Base-by-base conservation (phyloP, 1,140 invertebrate genomes). In the Ostrea edulis region DNA sequence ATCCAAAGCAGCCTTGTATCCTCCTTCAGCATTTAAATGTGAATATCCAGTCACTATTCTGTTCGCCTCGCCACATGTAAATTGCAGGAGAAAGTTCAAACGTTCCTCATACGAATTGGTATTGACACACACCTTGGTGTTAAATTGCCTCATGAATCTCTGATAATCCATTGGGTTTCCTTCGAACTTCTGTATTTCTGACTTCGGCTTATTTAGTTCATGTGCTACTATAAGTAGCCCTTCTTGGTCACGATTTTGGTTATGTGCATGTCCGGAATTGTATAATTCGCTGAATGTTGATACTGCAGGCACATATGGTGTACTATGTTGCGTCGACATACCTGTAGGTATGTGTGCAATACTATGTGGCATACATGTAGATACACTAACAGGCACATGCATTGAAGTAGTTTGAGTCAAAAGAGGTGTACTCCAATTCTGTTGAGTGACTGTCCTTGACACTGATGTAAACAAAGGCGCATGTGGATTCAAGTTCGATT, bases 51-150 rank as follows among this genome's bases (percentile, higher is more conserved):
- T 17, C 11, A 89, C 84, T 25, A 90, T 90, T 62, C n/a, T 65
- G 65, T 90, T 85, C 8, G 88, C 82, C 44, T 89, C 86, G 51
- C 77, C 86, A 20, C 65, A 25, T 8, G 90, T 90, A 44, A 88
- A 90, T 81, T 89, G 88, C 68, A 85, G 35, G 35, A 90, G 71
- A 81, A 62, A 89, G n/a, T n/a, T n/a, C n/a, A n/a, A n/a, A n/a
- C n/a, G n/a, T n/a, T n/a, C n/a, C n/a, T n/a, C n/a, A n/a, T 84
- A 83, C 20, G 86, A 84, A n/a, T 58, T 86, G 1, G 88, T 89
- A 44, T 88, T 86, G 11, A 35, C 5, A 52, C n/a, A 53, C 20
- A 90, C 85, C 35, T 53, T 84, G 11, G 90, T 62, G 51, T 90
- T 54, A 82, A 89, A 90, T 55, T 89, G 89, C 20, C 89, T 52